Base-by-base conservation (phyloP, 2,113 vertebrate genomes). In the Prietella phreatophila region DNA sequence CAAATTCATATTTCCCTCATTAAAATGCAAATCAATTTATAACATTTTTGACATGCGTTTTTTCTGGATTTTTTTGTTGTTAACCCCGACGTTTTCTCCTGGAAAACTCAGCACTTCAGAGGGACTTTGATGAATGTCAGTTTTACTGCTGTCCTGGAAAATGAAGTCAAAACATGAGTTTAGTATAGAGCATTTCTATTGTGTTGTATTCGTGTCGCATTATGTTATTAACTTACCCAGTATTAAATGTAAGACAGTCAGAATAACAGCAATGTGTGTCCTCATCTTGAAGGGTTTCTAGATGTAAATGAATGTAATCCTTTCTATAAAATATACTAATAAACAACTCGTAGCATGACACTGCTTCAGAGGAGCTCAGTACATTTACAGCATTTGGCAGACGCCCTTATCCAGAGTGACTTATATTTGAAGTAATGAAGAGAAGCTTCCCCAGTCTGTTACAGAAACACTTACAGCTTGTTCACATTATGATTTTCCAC, bases 81-180 rank as follows among this genome's bases (percentile, higher is more conserved):
- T n/a, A n/a, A n/a, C n/a, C n/a, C n/a, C n/a, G n/a, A n/a, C n/a
- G n/a, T 50, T 7, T 39, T 36, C 20, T 67, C 30, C 63, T 36
- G 76, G 55, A 56, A 56, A 19, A 56, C 55, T 56, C 55, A 56
- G 55, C 55, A 56, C 3, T 1, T 87, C 42, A 42, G 33, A n/a
- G 3, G 78, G 85, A 71, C 20, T 87, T 58, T 86, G 85, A 11
- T 81, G 76, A 86, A 86, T 14, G 5, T 55, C 53, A 55, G 11
- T 14, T 55, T 55, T 55, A 13, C 13, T 55, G 53, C 53, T 55
- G 75, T 65, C 42, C 76, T 86, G 60, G 30, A 67, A 63, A 50
- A 55, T n/a, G 11, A 47, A 80, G 47, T 67, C 19, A 27, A 42
- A 30, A 47, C 2, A 63, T 63, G 19, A 25, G 15, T 17, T 47